Base-by-base conservation (phyloP, 35 echinoderm and acorn worm species). In the Heliocidaris tuberculata region DNA sequence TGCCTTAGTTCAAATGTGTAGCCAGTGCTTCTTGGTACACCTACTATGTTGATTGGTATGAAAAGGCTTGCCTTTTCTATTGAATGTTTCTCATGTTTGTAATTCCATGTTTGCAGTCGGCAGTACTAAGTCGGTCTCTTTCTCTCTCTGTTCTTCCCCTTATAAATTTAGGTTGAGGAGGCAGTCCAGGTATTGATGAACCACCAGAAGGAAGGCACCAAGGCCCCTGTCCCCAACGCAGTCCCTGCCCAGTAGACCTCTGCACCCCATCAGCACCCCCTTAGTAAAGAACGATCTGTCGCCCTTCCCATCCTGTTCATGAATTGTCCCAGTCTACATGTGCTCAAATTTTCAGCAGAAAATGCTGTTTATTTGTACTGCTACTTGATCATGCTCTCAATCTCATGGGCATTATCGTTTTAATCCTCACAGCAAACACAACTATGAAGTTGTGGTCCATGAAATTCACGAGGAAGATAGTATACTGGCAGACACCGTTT, bases 141-240 rank as follows among this genome's bases (percentile, higher is more conserved):
- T 42, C 86, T 4, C 86, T 15, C 86, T 88, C 30, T 88, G 0
- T 31, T 88, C 31, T 32, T 24, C n/a, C n/a, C 70, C 70, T 85
- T 85, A 30, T 30, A 47, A 32, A 48, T 31, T 24, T 13, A 93
- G 91, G 91, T 93, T 49, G 91, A 93, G 48, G 91, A 93, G 50
- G 91, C 91, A 27, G 91, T 93, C 6, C 91, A 93, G 91, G 91
- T 93, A 59, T 31, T 93, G 48, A 93, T 93, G 91, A 93, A 93
- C 91, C 91, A 93, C 91, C 91, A 93, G 91, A 93, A 93, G 48
- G 91, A 93, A 59, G 91, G 91, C 10, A 31, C 91, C 91, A 93
- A 93, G 50, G 7, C 31, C 15, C 12, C 87, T 89, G 87, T 16
- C 12, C 47, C 15, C 5, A 19, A 52, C 29, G 29, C 50, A 48